Evolutionary conservation across 2,888 invertebrate species (phyloP).

Genomic region (Salpingus planirostris): DNA sequence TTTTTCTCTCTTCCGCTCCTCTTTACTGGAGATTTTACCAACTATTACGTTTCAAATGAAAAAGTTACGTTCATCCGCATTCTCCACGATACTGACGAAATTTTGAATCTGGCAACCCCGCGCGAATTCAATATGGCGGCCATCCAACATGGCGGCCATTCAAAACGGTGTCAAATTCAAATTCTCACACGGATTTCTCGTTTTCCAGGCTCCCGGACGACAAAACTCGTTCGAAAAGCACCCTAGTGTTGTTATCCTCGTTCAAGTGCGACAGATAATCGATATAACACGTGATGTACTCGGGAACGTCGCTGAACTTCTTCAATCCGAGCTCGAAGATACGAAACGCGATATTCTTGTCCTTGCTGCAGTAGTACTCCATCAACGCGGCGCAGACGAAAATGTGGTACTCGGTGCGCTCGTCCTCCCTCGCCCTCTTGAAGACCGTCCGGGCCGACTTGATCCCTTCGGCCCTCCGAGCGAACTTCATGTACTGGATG

Average conservation of each 20-base stretch:
- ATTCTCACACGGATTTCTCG: constrained; percentile 83
- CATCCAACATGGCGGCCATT: neutral
- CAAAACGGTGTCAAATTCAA: no score
- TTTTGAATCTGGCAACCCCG: no score
- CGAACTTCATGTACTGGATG: constrained; percentile 99
- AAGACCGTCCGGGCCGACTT: constrained; percentile 93
- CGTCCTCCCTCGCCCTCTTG: constrained; percentile 89
- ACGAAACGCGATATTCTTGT: constrained; percentile 91
- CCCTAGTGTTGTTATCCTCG: constrained; percentile 98
- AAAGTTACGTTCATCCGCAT: no score
- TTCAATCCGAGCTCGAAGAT: constrained; percentile 97
- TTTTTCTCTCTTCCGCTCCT: no score
- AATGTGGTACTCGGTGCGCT: constrained; percentile 77
- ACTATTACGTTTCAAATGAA: no score
- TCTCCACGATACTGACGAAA: no score
- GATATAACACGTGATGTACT: constrained; percentile 91
- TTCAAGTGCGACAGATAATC: constrained; percentile 97
- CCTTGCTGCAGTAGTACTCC: constrained; percentile 99
- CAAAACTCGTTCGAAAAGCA: constrained; percentile 94
- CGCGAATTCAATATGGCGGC: no score
- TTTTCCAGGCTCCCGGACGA: constrained; percentile 85
- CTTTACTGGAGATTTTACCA: no score
- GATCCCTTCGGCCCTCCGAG: constrained; percentile 93
- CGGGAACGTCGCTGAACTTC: constrained; percentile 90
- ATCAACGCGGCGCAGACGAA: constrained; percentile 95